A percentile compares a stretch with the other conserved stretches of the same genome.
Conservation (phyloP, 2,888 invertebrate species). For the Latrodectus hesperus region DNA sequence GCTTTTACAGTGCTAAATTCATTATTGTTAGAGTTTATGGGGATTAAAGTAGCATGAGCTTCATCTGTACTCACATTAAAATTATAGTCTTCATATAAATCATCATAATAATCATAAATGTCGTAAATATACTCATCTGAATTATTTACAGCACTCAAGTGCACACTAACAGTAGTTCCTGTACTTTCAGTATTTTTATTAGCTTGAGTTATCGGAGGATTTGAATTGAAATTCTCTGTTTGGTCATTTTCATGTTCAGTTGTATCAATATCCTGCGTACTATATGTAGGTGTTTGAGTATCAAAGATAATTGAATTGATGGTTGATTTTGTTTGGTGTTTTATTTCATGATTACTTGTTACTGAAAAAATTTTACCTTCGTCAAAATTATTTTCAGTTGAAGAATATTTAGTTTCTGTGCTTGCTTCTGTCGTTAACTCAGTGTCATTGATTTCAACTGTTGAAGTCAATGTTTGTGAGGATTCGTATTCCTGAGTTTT, state of each 20-base stretch:
- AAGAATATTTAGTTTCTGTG: too few species aligned
- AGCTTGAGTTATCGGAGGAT: conserved; percentile 9
- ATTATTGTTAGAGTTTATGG: not conserved
- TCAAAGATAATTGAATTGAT: too few species aligned
- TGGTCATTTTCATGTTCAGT: too few species aligned
- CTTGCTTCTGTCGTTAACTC: too few species aligned
- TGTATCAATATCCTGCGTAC: too few species aligned
- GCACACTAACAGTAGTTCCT: not conserved
- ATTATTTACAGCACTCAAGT: not conserved
- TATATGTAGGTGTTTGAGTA: too few species aligned
- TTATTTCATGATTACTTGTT: too few species aligned
- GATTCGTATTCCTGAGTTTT: not conserved
- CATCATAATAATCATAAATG: conserved; percentile 58
- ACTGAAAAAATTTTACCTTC: too few species aligned
- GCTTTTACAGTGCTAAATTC: not conserved
- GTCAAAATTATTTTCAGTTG: too few species aligned
- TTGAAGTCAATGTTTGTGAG: not conserved
- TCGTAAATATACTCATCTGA: conserved; percentile 54
- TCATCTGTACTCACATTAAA: not conserved
- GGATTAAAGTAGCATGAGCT: not conserved
- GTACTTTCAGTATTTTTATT: not conserved
- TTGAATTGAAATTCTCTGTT: not conserved
- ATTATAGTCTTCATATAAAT: conserved; percentile 15
- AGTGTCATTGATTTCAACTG: not conserved
- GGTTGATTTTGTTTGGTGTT: too few species aligned